Evolutionary conservation across 2,113 vertebrate species (phyloP), one percentile per base, ranked within the genome.

Genomic region (Gambusia holbrooki): DNA sequence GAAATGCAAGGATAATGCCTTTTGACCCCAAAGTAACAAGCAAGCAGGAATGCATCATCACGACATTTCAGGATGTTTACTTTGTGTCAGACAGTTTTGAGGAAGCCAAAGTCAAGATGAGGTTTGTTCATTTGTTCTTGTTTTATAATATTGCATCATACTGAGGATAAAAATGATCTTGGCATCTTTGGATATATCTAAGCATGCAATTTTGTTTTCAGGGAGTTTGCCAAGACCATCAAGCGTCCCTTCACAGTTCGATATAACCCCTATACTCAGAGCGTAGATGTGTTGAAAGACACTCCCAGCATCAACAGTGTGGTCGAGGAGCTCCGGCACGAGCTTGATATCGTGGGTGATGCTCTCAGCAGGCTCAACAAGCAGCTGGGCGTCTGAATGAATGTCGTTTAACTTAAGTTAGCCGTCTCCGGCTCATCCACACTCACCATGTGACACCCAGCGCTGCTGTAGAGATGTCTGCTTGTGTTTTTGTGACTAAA

Each of bases 191-290:
- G 2, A 61, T 19, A 22, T 37, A 14, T 70, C 40, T 35, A 58
- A 65, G 62, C 33, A 13, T 32, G 3, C 12, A 2, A 1, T 73
- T 5, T 45, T 70, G 29, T 69, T 82, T 85, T 81, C 25, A 99
- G 98, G 91, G 98, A 99, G 90, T 99, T 99, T 92, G 96, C 97
- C 71, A 98, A 98, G 95, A 99, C 96, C 80, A 97, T 99, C 84
- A 97, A 96, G 90, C 96, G 97, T n/a, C 97, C 97, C 0, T 99
- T 99, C 92, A 96, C 95, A 0, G 93, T 99, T 84, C 96, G 96
- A 80, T 99, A 99, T 91, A 98, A 98, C 74, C 97, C 98, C 0
- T 99, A 99, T 61, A 98, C 97, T 29, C 98, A 97, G 86, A 98
- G 96, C 0, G 90, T 99, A 88, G 97, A 98, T 54, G 87, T 98